Conservation (phyloP, 2,113 vertebrate species). For the Tinamus guttatus region DNA sequence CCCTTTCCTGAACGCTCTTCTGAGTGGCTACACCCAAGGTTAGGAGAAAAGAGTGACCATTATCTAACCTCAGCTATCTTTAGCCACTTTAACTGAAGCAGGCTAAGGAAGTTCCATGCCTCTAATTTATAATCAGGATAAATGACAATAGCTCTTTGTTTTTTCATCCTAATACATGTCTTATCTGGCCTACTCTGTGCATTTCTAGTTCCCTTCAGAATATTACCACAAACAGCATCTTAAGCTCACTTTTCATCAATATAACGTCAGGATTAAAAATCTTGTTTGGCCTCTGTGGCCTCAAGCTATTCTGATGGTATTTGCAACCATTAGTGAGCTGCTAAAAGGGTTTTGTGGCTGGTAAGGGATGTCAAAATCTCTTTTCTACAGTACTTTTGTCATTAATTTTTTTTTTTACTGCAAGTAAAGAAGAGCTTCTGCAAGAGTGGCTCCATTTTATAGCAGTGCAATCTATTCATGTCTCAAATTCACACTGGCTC, state of each 20-base stretch:
- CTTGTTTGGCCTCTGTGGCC: background rate
- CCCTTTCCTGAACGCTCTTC: background rate
- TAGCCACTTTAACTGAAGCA: background rate
- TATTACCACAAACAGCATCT: background rate
- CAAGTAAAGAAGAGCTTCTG: background rate
- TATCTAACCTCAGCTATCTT: background rate
- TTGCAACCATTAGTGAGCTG: background rate
- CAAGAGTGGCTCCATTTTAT: background rate
- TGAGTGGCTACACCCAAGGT: background rate
- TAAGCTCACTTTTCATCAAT: background rate
- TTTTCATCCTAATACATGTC: background rate
- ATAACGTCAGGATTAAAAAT: conserved; percentile 19
- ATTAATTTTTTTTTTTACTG: background rate
- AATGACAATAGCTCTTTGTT: background rate
- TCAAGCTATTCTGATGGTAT: background rate
- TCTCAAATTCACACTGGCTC: background rate
- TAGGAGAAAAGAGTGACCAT: background rate
- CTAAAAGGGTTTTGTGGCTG: background rate
- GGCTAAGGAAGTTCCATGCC: background rate
- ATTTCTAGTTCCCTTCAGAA: background rate
- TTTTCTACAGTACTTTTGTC: background rate
- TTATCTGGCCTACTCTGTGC: background rate
- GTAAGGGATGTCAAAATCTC: background rate
- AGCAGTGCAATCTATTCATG: background rate
- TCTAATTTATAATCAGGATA: background rate